phyloP scores from a whole-genome alignment of 2,888 invertebrate genomes.

The Agriotes lineatus region DNA sequence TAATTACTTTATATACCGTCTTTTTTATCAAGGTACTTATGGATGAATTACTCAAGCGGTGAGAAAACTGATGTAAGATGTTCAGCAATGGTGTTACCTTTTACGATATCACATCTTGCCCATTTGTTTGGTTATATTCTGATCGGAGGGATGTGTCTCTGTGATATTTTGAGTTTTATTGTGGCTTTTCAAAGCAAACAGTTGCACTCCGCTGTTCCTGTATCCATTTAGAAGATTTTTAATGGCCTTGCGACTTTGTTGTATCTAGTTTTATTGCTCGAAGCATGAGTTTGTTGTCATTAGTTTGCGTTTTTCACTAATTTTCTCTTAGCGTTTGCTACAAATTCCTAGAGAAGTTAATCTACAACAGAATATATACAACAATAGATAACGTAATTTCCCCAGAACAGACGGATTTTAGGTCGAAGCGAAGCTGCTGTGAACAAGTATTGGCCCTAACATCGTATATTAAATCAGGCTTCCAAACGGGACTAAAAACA shows the following conservation, averaged over 20 bases:
- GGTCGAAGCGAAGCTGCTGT: too few relatives aligned
- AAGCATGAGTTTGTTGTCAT: neutral
- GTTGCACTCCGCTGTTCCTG: neutral
- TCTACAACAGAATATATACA: too few relatives aligned
- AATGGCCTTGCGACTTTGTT: neutral
- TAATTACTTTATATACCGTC: too few relatives aligned
- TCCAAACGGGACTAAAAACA: too few relatives aligned
- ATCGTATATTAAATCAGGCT: too few relatives aligned
- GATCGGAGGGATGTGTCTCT: neutral
- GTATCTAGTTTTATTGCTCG: neutral
- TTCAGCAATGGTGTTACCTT: neutral
- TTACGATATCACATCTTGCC: neutral
- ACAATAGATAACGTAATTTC: too few relatives aligned
- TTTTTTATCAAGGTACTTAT: too few relatives aligned
- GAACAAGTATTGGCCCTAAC: too few relatives aligned
- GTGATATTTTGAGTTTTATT: neutral
- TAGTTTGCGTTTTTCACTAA: neutral
- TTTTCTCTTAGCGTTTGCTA: too few relatives aligned
- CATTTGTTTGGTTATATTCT: neutral
- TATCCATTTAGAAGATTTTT: neutral
- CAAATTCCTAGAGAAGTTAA: too few relatives aligned
- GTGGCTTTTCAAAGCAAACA: neutral
- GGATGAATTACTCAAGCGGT: neutral
- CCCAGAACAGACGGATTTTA: too few relatives aligned
- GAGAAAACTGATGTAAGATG: neutral